These are phyloP conservation scores for Hypotaenidia okinawae DNA, from an alignment of 2,797 vertebrate species.

Conservation along the genomic window DNA sequence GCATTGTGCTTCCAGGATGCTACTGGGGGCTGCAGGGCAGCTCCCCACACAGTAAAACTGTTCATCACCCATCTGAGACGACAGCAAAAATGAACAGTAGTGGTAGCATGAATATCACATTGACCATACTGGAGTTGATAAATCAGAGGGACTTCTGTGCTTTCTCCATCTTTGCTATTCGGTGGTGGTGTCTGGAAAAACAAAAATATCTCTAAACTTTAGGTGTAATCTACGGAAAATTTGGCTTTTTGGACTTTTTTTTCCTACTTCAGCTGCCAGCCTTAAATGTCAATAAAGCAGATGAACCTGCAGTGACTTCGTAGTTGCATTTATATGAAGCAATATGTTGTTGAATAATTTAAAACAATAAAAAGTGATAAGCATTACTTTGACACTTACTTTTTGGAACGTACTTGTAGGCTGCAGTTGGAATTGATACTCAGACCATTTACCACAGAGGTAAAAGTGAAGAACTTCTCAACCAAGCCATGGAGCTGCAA, in stretches of 20 bases:
- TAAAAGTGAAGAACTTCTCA: constrained; percentile 84
- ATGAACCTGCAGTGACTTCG: not conserved
- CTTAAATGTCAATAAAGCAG: constrained; percentile 12
- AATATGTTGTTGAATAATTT: not conserved
- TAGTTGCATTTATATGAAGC: not conserved
- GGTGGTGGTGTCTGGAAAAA: not conserved
- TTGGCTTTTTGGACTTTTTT: not conserved
- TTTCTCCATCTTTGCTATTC: not conserved
- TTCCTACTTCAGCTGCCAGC: not conserved
- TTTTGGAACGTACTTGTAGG: constrained; percentile 75
- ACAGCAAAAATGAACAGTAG: not conserved
- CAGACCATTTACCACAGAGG: constrained; percentile 84
- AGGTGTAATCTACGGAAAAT: not conserved
- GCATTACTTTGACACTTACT: constrained; percentile 23
- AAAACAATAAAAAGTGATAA: not conserved
- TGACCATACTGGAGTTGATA: not conserved
- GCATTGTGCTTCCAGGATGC: not conserved
- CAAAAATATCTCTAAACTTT: not conserved
- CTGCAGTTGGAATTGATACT: constrained; percentile 82
- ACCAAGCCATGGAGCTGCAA: constrained; percentile 81
- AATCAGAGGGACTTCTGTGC: not conserved
- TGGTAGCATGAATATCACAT: accelerated
- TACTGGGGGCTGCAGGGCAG: not conserved
- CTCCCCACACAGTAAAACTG: not conserved
- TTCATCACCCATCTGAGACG: not conserved